Evolutionary conservation across 2,113 vertebrate species (phyloP).

Genomic region (Danionella cerebrum): DNA sequence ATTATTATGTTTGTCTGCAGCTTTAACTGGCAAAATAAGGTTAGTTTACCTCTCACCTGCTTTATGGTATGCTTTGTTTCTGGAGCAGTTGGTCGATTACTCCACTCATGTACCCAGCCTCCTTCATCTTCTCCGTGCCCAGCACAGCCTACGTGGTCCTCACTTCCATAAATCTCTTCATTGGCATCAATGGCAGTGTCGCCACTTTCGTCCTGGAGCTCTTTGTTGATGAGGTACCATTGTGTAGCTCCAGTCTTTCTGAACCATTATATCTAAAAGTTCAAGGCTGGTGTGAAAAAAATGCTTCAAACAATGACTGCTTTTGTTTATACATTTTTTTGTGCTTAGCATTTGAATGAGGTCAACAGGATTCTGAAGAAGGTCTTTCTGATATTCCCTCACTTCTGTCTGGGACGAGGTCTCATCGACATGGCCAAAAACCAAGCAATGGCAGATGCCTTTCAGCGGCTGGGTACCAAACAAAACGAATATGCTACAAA

Average conservation of each 20-base stretch:
- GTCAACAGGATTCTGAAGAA: constrained; percentile 69
- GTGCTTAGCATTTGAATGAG: constrained; percentile 59
- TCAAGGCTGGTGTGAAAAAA: background rate
- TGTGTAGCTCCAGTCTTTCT: no score
- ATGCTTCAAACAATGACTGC: background rate
- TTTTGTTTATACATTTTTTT: background rate
- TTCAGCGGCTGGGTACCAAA: constrained; percentile 66
- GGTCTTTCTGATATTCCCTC: constrained; percentile 72
- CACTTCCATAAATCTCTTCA: constrained; percentile 71
- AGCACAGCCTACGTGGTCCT: constrained; percentile 73
- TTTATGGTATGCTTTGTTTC: background rate
- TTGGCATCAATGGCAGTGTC: constrained; percentile 72
- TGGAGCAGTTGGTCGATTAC: constrained; percentile 69
- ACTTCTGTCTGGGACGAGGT: constrained; percentile 73
- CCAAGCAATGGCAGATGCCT: constrained; percentile 66
- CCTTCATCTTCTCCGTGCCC: constrained; percentile 69
- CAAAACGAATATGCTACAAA: no score
- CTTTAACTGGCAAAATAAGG: no score
- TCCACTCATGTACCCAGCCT: constrained; percentile 74
- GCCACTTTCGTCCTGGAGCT: constrained; percentile 74
- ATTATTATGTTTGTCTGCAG: background rate
- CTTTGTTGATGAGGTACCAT: constrained; percentile 69
- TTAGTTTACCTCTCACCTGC: no score
- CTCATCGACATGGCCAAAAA: constrained; percentile 77
- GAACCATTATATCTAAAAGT: no score